Evolutionary conservation across 2,113 vertebrate genomes (phyloP).

Genomic region (Corythornis madagascariensis): DNA sequence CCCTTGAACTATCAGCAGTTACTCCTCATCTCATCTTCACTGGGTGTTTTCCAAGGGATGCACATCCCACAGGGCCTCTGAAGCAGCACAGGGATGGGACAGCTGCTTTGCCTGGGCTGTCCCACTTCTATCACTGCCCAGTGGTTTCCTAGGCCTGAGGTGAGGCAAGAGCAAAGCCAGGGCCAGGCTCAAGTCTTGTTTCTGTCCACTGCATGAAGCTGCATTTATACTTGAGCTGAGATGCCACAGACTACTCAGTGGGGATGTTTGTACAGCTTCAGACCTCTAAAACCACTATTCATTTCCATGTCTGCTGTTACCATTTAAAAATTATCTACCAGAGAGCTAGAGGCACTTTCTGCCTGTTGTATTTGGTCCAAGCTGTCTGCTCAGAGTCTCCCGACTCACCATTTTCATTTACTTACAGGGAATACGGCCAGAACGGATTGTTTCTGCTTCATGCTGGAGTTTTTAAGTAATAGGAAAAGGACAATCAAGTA

Average conservation of each 20-base stretch:
- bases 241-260: accelerated
- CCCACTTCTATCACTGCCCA: accelerated
- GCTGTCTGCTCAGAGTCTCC: background rate
- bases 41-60: background rate
- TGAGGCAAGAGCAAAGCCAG: background rate
- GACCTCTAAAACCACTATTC: background rate
- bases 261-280: background rate
- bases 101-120: background rate
- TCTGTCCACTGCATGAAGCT: background rate
- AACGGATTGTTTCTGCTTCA: background rate
- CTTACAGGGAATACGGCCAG: background rate
- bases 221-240: background rate
- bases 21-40: background rate
- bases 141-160: background rate
- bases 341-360: background rate
- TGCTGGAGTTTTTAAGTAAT: background rate
- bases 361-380: background rate
- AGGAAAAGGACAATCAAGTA: background rate
- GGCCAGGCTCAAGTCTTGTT: background rate
- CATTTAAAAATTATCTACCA: background rate
- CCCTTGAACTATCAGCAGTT: accelerated
- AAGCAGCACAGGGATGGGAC: background rate
- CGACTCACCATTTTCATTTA: background rate
- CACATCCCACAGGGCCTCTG: accelerated
- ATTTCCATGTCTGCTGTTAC: background rate